Evolutionary conservation across 2,888 invertebrate species (phyloP).

Genomic region (Branchipolynoe longqiensis): DNA sequence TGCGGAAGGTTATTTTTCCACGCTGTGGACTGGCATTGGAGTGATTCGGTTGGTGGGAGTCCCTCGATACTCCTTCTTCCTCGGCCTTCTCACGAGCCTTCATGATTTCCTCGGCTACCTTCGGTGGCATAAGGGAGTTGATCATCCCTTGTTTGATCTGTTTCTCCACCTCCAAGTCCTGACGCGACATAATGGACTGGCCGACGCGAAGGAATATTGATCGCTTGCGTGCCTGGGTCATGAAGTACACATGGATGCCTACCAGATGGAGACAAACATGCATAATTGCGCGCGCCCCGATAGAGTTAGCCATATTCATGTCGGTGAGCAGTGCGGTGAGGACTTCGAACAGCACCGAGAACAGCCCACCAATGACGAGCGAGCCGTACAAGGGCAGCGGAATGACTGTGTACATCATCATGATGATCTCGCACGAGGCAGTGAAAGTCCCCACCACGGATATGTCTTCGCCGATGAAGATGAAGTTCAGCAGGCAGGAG

Average conservation of each 20-base stretch:
- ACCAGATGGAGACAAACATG: conserved; percentile 95
- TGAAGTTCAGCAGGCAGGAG: conserved; percentile 73
- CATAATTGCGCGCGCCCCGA: conserved; percentile 86
- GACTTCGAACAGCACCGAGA: conserved; percentile 93
- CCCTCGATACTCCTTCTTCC: conserved; percentile 42
- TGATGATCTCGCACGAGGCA: conserved; percentile 88
- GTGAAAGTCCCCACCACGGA: conserved; percentile 80
- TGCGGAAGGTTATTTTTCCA: conserved; percentile 87
- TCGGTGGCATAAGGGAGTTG: conserved; percentile 96
- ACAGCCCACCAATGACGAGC: conserved; percentile 89
- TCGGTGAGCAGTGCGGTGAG: conserved; percentile 83
- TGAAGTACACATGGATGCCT: conserved; percentile 94
- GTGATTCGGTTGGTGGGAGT: background rate
- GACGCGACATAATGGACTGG: conserved; percentile 93
- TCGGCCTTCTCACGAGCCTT: conserved; percentile 65
- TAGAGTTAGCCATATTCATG: conserved; percentile 65
- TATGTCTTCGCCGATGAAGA: conserved; percentile 73
- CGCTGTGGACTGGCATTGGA: conserved; percentile 33
- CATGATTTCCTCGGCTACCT: conserved; percentile 86
- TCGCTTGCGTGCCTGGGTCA: conserved; percentile 92
- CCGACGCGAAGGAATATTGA: conserved; percentile 87
- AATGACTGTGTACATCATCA: conserved; percentile 95
- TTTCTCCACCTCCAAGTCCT: conserved; percentile 95
- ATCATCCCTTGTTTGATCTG: conserved; percentile 97
- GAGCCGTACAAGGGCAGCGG: conserved; percentile 94